Percentiles rank a stretch among this genome's conserved stretches.
Evolutionary conservation across 1,140 invertebrate genomes (phyloP).

Genomic region (Theocolax elegans): DNA sequence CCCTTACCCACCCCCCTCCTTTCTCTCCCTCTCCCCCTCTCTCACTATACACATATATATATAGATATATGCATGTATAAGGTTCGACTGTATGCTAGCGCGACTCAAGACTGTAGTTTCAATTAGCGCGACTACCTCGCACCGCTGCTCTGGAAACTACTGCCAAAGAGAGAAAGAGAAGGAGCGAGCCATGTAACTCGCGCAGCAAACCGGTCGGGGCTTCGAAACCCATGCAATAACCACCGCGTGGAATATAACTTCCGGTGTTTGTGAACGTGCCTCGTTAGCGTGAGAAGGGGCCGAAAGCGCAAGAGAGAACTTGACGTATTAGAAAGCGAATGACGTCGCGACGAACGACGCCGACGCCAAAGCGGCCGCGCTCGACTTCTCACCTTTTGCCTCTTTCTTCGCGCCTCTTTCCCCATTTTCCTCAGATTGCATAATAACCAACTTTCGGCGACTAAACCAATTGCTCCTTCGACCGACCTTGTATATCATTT

Average conservation of each 20-base stretch:
- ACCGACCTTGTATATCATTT: too few species aligned
- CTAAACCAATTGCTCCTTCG: too few species aligned
- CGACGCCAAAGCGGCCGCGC: too few species aligned
- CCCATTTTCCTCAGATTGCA: too few species aligned
- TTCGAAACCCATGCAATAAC: conserved; percentile 40
- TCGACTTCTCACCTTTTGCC: too few species aligned
- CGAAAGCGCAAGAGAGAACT: conserved; percentile 4
- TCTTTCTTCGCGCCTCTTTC: too few species aligned
- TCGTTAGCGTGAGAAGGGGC: conserved; percentile 37
- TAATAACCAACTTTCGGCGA: too few species aligned
- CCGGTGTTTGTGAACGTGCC: conserved; percentile 43
- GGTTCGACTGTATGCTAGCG: background rate
- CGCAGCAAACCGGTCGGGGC: conserved; percentile 26
- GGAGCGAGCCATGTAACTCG: conserved; percentile 36
- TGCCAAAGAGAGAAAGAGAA: background rate
- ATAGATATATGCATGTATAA: background rate
- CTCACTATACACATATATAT: too few species aligned
- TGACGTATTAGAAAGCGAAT: conserved; percentile 25
- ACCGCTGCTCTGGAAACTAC: conserved; percentile 23
- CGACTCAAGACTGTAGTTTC: conserved; percentile 20
- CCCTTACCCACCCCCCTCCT: too few species aligned
- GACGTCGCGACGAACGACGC: background rate
- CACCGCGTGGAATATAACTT: conserved; percentile 35
- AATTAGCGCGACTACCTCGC: conserved; percentile 31
- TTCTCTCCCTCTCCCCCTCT: too few species aligned